Evolutionary conservation across 2,797 vertebrate genomes (phyloP).

Genomic region (Coreius guichenoti): DNA sequence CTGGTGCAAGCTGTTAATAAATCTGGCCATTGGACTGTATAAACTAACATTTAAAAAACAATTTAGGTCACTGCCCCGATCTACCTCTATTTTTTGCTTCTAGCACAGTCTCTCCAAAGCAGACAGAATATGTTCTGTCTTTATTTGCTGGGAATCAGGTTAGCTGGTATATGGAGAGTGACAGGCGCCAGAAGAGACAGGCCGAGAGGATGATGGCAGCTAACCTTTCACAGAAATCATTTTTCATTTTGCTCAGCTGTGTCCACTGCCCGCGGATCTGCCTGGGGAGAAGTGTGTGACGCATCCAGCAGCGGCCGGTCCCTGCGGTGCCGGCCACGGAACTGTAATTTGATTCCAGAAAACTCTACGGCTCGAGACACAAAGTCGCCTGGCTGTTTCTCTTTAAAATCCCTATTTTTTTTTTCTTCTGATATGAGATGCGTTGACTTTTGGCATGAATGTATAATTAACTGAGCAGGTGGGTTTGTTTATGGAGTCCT

Average conservation of each 20-base stretch:
- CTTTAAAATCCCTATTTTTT: conserved; percentile 40
- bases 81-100: background rate
- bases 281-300: conserved; percentile 52
- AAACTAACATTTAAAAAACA: background rate
- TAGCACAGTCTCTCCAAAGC: conserved; percentile 44
- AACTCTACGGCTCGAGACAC: conserved; percentile 46
- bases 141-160: conserved; percentile 57
- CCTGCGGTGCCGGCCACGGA: conserved; percentile 49
- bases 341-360: conserved; percentile 63
- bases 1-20: too few relatives aligned
- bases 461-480: conserved; percentile 29
- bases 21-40: too few relatives aligned
- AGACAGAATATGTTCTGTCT: conserved; percentile 48
- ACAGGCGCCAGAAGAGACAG: conserved; percentile 57
- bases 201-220: conserved; percentile 58
- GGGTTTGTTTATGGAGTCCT: conserved; percentile 51
- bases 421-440: conserved; percentile 44
- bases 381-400: conserved; percentile 47
- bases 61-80: background rate
- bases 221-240: conserved; percentile 68
- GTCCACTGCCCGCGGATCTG: conserved; percentile 47
- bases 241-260: conserved; percentile 66
- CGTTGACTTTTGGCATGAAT: conserved; percentile 46
- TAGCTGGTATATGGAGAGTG: conserved; percentile 54
- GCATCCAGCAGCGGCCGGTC: conserved; percentile 44